Conservation (phyloP, 2,888 invertebrate genomes). For the Selenia dentaria region DNA sequence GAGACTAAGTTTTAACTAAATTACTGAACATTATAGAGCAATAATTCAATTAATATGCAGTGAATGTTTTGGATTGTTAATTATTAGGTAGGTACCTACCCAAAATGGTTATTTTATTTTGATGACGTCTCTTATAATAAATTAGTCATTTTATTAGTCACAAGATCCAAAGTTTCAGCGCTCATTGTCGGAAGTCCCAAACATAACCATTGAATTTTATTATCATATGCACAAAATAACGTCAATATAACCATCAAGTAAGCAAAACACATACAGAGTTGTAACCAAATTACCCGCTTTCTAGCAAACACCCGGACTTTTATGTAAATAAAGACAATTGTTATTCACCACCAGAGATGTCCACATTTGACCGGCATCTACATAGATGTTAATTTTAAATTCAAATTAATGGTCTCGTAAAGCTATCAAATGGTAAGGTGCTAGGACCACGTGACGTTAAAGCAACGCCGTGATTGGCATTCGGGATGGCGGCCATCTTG, state of each 20-base stretch:
- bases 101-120: slow-evolving; percentile 17
- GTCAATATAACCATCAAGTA: slow-evolving; percentile 68
- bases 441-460: slow-evolving; percentile 73
- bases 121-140: slow-evolving; percentile 16
- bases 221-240: slow-evolving; percentile 61
- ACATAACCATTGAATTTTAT: slow-evolving; percentile 70
- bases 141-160: slow-evolving; percentile 42
- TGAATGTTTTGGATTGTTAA: not conserved
- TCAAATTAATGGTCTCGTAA: slow-evolving; percentile 81
- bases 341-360: slow-evolving; percentile 73
- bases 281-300: slow-evolving; percentile 84
- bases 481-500: slow-evolving; percentile 72
- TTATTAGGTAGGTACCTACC: too few species aligned
- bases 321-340: slow-evolving; percentile 80
- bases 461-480: slow-evolving; percentile 71
- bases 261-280: slow-evolving; percentile 67
- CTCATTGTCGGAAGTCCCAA: slow-evolving; percentile 66
- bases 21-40: not conserved
- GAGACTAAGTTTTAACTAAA: too few species aligned
- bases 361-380: slow-evolving; percentile 83
- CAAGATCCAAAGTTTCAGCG: slow-evolving; percentile 38
- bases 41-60: not conserved
- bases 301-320: slow-evolving; percentile 82
- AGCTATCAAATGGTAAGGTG: slow-evolving; percentile 79
- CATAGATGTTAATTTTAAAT: slow-evolving; percentile 79